phyloP scores from a whole-genome alignment of 2,797 vertebrate genomes.

The Gymnopithys bicolor region DNA sequence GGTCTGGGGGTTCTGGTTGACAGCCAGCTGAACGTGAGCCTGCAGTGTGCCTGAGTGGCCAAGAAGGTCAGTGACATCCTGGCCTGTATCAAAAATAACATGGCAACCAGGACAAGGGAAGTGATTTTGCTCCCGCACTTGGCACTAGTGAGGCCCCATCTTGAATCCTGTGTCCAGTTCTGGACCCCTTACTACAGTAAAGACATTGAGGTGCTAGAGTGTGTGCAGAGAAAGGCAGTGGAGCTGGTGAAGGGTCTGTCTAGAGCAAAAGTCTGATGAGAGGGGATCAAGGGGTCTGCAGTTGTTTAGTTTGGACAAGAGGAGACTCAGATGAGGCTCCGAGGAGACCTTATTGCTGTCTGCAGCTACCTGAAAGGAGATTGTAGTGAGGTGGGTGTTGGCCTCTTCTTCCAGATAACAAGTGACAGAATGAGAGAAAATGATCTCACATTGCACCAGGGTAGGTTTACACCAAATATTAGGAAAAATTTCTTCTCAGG shows the following conservation, averaged over 20 bases:
- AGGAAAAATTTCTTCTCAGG: neutral
- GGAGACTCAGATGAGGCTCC: neutral
- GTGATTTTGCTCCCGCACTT: neutral
- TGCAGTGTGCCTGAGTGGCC: neutral
- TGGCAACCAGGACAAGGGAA: neutral
- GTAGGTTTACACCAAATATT: neutral
- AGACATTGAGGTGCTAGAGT: neutral
- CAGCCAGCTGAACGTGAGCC: neutral
- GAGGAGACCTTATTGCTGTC: fast-evolving
- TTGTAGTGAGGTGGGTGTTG: fast-evolving
- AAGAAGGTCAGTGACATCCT: neutral
- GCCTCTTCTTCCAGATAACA: neutral
- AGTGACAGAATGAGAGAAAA: neutral
- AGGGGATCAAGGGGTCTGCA: neutral
- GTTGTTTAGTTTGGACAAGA: neutral
- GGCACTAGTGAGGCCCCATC: neutral
- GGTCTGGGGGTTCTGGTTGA: fast-evolving
- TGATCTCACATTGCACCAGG: fast-evolving
- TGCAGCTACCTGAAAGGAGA: neutral
- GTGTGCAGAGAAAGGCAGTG: neutral
- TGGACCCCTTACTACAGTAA: neutral
- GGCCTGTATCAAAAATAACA: neutral
- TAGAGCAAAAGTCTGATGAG: no score
- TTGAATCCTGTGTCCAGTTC: neutral
- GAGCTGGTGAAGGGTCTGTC: neutral